Evolutionary conservation across 2,113 vertebrate species (phyloP), one percentile per base, ranked within the genome.

Genomic region (Hemiprocne comata): DNA sequence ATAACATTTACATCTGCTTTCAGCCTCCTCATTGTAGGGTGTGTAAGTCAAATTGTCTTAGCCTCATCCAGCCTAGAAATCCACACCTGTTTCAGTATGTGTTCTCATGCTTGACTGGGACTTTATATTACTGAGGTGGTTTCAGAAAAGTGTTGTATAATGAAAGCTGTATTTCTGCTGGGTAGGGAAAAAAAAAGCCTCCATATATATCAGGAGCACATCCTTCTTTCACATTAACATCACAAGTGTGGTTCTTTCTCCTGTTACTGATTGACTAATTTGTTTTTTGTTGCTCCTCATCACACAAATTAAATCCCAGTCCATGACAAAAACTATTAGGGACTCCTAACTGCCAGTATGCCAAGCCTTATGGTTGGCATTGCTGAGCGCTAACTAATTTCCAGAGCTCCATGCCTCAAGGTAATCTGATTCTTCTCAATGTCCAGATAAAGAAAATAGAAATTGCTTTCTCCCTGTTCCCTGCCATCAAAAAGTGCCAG

Each of bases 271-370:
- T 25, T 78, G 61, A 85, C 57, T 90, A 48, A 33, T 71, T 80
- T 15, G 64, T 83, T 96, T 83, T 96, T 89, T 91, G n/a, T 67
- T 90, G 67, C n/a, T 91, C 7, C 46, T 90, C 87, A 76, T 86
- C 79, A 88, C 77, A 58, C 67, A 58, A 67, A 42, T 55, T 72
- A 93, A 94, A 86, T 51, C 42, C 34, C 51, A 95, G 38, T 13
- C 65, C 31, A 21, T 3, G 36, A 76, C 55, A 64, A 61, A 90
- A 91, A 38, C 17, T n/a, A 19, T 9, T 25, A 17, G 10, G 28
- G 51, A 65, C 76, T 92, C 93, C 54, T 54, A 40, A 23, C 36
- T 57, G 40, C 31, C 50, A 75, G 62, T 48, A 19, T 48, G 46
- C 46, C 46, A 48, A 48, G 21, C 42, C 13, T 89, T 65, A n/a